Evolutionary conservation across 2,797 vertebrate genomes (phyloP).

Genomic region (Sebastes taczanowskii): DNA sequence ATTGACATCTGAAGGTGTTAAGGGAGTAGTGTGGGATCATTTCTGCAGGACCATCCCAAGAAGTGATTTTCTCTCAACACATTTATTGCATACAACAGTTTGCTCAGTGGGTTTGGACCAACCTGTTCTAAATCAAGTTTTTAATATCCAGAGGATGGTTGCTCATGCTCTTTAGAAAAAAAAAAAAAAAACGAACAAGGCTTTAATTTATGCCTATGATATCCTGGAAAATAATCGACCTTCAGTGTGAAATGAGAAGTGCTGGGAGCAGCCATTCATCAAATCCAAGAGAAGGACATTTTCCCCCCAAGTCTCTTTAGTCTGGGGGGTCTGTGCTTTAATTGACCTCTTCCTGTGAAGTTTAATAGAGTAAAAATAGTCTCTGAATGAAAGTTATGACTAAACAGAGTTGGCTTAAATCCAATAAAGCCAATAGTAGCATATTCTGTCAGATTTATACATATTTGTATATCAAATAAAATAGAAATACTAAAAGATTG

Average conservation of each 20-base stretch:
- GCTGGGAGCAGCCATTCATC: constrained; percentile 61
- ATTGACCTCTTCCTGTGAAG: constrained; percentile 51
- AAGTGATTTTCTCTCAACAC: neutral
- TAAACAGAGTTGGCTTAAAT: neutral
- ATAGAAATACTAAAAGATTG: neutral
- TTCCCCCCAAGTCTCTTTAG: constrained; percentile 43
- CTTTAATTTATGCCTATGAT: constrained; percentile 66
- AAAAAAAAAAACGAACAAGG: constrained; percentile 33
- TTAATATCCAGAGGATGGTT: constrained; percentile 26
- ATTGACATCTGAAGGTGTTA: constrained; percentile 33
- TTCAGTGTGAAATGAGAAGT: constrained; percentile 64
- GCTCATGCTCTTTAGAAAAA: neutral
- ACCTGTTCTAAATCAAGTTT: constrained; percentile 31
- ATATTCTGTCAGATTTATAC: neutral
- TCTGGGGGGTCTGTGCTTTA: constrained; percentile 42
- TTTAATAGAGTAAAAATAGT: constrained; percentile 43
- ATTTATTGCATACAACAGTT: constrained; percentile 7
- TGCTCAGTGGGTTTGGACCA: constrained; percentile 14
- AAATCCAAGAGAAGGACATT: constrained; percentile 57
- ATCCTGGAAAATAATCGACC: constrained; percentile 69
- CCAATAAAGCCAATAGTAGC: neutral
- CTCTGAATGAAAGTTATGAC: constrained; percentile 19
- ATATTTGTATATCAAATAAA: neutral
- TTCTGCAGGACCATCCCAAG: neutral
- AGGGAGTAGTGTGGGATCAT: neutral